Evolutionary conservation across 2,888 invertebrate species (phyloP).

Genomic region (Ellobium chinense): DNA sequence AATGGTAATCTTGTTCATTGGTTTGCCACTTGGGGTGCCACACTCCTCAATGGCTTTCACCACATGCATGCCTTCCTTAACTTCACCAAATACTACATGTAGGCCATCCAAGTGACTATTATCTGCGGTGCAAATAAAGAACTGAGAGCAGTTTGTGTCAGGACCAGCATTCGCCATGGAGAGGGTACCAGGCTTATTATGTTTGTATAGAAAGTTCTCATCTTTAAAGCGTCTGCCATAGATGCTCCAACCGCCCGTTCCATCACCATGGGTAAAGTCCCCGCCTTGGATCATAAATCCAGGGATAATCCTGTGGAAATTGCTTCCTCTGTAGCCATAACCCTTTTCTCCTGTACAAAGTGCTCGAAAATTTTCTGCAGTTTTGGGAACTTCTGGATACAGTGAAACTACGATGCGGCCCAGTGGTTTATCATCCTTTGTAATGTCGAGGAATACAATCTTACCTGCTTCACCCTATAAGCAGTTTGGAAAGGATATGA

Average conservation of each 20-base stretch:
- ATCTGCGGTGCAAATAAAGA: constrained; percentile 90
- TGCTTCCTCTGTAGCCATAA: constrained; percentile 78
- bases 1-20: background rate
- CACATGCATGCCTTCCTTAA: background rate
- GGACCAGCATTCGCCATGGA: constrained; percentile 99
- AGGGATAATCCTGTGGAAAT: constrained; percentile 78
- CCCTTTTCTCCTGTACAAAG: constrained; percentile 88
- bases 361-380: constrained; percentile 90
- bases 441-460: constrained; percentile 20
- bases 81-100: constrained; percentile 27
- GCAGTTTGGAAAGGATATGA: too few relatives aligned
- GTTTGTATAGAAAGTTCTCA: constrained; percentile 97
- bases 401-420: background rate
- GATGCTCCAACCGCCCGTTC: constrained; percentile 92
- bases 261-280: constrained; percentile 76
- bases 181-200: constrained; percentile 92
- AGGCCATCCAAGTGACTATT: constrained; percentile 86
- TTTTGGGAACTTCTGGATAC: constrained; percentile 8
- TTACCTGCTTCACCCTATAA: too few relatives aligned
- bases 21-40: background rate
- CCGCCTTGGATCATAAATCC: constrained; percentile 78
- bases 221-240: constrained; percentile 97
- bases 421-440: constrained; percentile 11
- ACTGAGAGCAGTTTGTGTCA: constrained; percentile 97
- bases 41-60: constrained; percentile 4